Conservation (phyloP, 2,888 invertebrate species). For the Agrotis exclamationis region DNA sequence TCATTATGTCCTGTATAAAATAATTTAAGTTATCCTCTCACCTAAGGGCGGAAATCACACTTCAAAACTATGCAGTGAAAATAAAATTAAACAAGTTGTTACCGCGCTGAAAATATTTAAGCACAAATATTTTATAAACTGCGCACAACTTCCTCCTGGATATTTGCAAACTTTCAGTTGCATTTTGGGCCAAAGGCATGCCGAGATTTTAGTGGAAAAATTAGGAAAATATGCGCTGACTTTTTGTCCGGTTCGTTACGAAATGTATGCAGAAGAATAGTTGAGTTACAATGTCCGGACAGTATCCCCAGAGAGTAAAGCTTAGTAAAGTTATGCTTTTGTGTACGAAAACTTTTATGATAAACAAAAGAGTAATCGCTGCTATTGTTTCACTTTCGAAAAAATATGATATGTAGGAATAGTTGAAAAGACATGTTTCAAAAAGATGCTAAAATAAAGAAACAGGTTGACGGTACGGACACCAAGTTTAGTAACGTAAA, state of each 20-base stretch:
- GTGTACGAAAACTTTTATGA: slow-evolving; percentile 1
- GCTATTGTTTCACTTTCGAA: not conserved
- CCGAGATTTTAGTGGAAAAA: slow-evolving; percentile 37
- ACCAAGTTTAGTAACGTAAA: too few relatives aligned
- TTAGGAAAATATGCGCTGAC: slow-evolving; percentile 37
- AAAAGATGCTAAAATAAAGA: too few relatives aligned
- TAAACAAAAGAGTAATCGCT: slow-evolving; percentile 9
- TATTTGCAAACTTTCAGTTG: slow-evolving; percentile 43
- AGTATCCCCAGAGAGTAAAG: slow-evolving; percentile 5
- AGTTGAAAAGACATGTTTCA: too few relatives aligned
- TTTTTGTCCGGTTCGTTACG: slow-evolving; percentile 18
- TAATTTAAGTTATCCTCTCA: not conserved
- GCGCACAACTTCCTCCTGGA: slow-evolving; percentile 19
- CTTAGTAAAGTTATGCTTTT: slow-evolving; percentile 26
- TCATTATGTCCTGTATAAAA: not conserved
- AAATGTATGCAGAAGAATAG: slow-evolving; percentile 37
- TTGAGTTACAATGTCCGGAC: slow-evolving; percentile 12
- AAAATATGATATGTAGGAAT: not conserved
- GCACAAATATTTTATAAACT: slow-evolving; percentile 32
- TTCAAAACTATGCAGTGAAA: not conserved
- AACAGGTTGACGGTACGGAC: too few relatives aligned
- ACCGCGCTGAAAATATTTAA: slow-evolving; percentile 18
- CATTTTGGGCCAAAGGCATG: slow-evolving; percentile 37
- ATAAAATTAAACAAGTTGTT: not conserved
- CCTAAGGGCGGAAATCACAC: not conserved